phyloP scores from a whole-genome alignment of 2,797 vertebrate species.

The Enteromius trimaculatus region DNA sequence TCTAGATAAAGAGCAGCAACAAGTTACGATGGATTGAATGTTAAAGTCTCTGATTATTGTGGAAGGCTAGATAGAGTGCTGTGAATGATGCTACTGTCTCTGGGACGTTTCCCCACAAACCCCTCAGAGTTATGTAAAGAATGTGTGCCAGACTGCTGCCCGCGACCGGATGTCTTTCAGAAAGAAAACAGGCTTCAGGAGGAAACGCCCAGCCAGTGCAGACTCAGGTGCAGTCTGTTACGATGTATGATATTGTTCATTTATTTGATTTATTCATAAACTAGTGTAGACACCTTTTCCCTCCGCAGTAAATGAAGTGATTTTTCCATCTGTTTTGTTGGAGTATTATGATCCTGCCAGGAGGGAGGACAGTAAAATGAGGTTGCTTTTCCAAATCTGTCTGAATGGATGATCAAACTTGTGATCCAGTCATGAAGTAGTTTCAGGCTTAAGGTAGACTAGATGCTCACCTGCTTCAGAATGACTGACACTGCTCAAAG shows the following conservation, averaged over 20 bases:
- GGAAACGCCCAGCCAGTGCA: constrained; percentile 37
- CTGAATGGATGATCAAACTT: constrained; percentile 16
- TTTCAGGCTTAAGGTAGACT: background rate
- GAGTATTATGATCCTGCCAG: constrained; percentile 7
- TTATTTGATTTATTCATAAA: constrained; percentile 32
- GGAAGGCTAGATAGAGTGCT: constrained; percentile 43
- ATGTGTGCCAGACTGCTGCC: constrained; percentile 56
- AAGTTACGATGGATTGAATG: background rate
- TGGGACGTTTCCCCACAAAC: constrained; percentile 63
- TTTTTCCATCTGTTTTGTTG: constrained; percentile 32
- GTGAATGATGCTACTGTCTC: constrained; percentile 69
- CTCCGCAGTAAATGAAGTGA: background rate
- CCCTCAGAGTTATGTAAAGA: constrained; percentile 67
- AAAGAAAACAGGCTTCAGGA: constrained; percentile 48
- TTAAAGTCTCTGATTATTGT: constrained; percentile 9
- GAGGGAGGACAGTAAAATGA: background rate
- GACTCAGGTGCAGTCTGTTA: constrained; percentile 49
- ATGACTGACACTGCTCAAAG: constrained; percentile 25
- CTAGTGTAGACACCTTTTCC: background rate
- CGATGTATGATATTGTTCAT: constrained; percentile 13
- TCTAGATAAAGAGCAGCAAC: background rate
- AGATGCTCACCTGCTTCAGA: background rate
- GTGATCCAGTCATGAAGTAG: background rate
- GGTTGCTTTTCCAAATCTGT: constrained; percentile 24
- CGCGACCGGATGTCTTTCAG: constrained; percentile 51